Evolutionary conservation across 2,888 invertebrate species (phyloP), one percentile per base, ranked within the genome.

Genomic region (Scaptomyza polygonia): DNA sequence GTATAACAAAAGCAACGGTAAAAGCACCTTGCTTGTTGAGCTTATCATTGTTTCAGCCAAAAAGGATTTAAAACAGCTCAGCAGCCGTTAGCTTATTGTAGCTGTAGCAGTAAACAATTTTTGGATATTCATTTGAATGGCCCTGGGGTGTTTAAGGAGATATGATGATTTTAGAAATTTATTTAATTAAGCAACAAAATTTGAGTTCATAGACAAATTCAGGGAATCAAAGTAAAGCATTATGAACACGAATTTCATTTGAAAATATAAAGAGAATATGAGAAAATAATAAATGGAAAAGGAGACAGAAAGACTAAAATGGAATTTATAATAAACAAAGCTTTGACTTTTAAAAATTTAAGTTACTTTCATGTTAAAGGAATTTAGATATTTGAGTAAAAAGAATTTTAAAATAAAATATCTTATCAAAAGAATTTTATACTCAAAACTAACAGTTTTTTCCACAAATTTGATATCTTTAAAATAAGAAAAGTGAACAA

Each of bases 1-100:
- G 68, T 65, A 64, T 63, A 73, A 84, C 86, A 84, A 84, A 81
- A 66, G 81, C 54, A 67, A 58, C 48, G 30, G 64, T 69, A 71
- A 58, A 51, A 27, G 63, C 69, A 64, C 51, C 63, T 59, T 59
- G 69, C 51, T 56, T 14, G 54, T 27, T 51, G 45, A 59, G 58
- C 71, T 80, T 74, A 66, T 77, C 86, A 84, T 88, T 86, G 81
- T 84, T 77, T 68, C 43, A 67, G 30, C 51, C 86, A 88, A 81
- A 84, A 86, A 88, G 78, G 71, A 75, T 84, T 84, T 86, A 84
- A 86, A 75, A 63, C 75, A 86, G 75, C 71, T 68, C 69, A 86
- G 75, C 72, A 70, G 86, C 67, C 88, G 61, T 6, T 7, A 48
- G 21, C 86, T 59, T 5, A 16, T 18, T 30, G 29, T 47, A 18